phyloP scores from a whole-genome alignment of 2,888 invertebrate species.

The Erpobdella octoculata region DNA sequence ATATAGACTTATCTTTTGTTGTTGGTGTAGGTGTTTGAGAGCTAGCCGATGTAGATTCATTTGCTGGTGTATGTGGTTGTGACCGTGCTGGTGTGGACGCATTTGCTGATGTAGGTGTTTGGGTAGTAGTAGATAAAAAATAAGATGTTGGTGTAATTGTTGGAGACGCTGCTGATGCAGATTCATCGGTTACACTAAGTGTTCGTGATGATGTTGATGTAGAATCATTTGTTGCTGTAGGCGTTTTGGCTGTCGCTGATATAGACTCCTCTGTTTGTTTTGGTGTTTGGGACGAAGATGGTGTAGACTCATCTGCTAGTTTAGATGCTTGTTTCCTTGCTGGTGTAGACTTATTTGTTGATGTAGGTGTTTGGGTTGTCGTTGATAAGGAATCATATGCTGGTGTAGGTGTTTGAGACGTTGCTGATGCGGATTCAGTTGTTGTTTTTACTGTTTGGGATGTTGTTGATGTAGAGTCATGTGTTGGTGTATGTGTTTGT shows the following conservation, averaged over 20 bases:
- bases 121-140: not conserved
- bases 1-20: not conserved
- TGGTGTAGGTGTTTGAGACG: not conserved
- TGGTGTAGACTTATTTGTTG: not conserved
- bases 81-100: not conserved
- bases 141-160: not conserved
- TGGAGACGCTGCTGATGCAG: not conserved
- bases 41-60: not conserved
- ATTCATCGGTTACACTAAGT: not conserved
- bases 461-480: no score
- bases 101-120: not conserved
- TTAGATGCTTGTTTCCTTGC: not conserved
- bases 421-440: not conserved
- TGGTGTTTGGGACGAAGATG: not conserved
- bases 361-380: not conserved
- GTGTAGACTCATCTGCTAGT: not conserved
- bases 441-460: not conserved
- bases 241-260: not conserved
- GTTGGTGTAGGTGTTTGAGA: no score
- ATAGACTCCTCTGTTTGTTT: not conserved
- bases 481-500: not conserved
- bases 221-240: not conserved
- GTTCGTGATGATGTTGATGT: no score
- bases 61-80: not conserved
- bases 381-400: not conserved